A percentile compares a stretch with the other conserved stretches of the same genome.
phyloP scores from a whole-genome alignment of 2,113 vertebrate species.

The Tricholaema leucomelas region DNA sequence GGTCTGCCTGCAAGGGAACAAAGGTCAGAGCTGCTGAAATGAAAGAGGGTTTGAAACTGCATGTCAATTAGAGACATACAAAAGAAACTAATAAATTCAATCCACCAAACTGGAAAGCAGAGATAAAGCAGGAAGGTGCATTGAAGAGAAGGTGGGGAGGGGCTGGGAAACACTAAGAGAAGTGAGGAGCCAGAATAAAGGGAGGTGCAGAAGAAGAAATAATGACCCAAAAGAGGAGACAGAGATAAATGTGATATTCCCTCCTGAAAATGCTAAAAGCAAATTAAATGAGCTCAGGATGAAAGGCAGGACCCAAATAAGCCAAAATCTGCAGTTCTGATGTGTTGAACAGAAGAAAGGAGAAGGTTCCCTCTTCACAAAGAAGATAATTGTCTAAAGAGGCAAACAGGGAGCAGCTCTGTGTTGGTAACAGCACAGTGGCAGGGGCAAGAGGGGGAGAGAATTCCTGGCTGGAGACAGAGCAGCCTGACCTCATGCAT shows the following conservation, averaged over 20 bases:
- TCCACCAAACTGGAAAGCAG: constrained; percentile 29
- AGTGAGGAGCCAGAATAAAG: neutral
- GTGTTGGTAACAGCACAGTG: neutral
- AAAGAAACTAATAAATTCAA: constrained; percentile 66
- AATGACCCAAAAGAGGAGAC: neutral
- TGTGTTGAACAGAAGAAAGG: neutral
- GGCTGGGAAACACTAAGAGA: constrained; percentile 20
- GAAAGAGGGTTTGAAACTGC: constrained; percentile 57
- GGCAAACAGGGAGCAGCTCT: neutral
- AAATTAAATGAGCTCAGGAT: constrained; percentile 9
- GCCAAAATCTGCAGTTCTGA: neutral
- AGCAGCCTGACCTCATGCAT: neutral
- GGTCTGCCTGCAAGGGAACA: neutral
- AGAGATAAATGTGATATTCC: constrained; percentile 21
- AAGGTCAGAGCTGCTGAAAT: constrained; percentile 60
- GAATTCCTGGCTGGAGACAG: neutral
- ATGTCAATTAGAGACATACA: constrained; percentile 58
- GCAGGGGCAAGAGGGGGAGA: neutral
- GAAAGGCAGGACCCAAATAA: constrained; percentile 8
- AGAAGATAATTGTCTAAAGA: neutral
- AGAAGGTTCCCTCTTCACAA: neutral
- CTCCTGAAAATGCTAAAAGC: constrained; percentile 14
- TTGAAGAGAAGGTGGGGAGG: neutral
- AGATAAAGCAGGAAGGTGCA: constrained; percentile 29
- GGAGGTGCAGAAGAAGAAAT: constrained; percentile 1